A percentile compares a stretch with the other conserved stretches of the same genome.
phyloP scores from a whole-genome alignment of 2,888 invertebrate genomes.

The Odontomyia ornata region DNA sequence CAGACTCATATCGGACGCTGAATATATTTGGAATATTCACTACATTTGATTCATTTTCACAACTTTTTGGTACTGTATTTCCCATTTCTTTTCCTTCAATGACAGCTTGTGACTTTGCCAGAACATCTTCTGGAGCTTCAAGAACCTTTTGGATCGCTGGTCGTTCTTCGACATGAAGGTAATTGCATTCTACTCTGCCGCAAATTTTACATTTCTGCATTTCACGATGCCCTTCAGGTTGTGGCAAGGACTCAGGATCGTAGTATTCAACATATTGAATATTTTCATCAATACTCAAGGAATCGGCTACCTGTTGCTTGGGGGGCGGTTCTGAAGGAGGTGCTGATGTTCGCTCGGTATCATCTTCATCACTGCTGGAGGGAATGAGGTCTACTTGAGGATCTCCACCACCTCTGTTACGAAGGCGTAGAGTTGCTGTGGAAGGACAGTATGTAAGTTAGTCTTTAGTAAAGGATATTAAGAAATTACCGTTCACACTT shows the following conservation, averaged over 20 bases:
- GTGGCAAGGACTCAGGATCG: neutral
- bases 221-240: neutral
- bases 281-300: neutral
- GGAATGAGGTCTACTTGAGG: slow-evolving; percentile 54
- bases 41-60: neutral
- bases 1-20: neutral
- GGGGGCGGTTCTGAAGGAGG: neutral
- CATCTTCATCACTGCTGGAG: slow-evolving; percentile 60
- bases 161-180: neutral
- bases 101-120: neutral
- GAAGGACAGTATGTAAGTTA: neutral
- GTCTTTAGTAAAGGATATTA: neutral
- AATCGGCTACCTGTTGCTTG: neutral
- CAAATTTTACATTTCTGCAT: slow-evolving; percentile 17
- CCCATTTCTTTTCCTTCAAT: neutral
- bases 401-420: slow-evolving; percentile 56
- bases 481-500: slow-evolving; percentile 59
- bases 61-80: neutral
- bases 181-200: slow-evolving; percentile 2
- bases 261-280: slow-evolving; percentile 8
- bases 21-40: neutral
- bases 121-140: slow-evolving; percentile 8
- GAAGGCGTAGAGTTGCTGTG: slow-evolving; percentile 58
- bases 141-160: neutral
- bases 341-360: slow-evolving; percentile 47